Percentiles rank a stretch among this genome's conserved stretches.
These are phyloP conservation scores for Andrena trimmerana DNA, from an alignment of 2,888 invertebrate species.

Conservation along the genomic window DNA sequence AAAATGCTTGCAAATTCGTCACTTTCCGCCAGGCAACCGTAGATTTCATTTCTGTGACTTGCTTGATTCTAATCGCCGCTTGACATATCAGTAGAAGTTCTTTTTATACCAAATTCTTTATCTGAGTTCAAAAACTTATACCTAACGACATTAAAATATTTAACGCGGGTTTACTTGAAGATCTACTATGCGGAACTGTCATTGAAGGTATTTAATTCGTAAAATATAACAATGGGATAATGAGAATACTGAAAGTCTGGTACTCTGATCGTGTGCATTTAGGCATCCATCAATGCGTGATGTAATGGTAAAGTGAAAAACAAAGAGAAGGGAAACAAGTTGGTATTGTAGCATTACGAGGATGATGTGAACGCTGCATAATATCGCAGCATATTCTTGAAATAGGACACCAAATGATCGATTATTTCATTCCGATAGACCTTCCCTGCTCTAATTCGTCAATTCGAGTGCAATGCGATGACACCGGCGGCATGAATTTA, in stretches of 20 bases:
- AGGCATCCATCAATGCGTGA: too few species aligned
- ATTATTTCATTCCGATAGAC: slow-evolving; percentile 68
- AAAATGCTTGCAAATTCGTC: neutral
- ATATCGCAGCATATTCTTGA: slow-evolving; percentile 66
- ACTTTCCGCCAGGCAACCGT: neutral
- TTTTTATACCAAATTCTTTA: neutral
- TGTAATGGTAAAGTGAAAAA: neutral
- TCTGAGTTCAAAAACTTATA: neutral
- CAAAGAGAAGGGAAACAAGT: neutral
- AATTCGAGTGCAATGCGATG: slow-evolving; percentile 3
- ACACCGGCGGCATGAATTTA: slow-evolving; percentile 22
- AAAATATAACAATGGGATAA: neutral
- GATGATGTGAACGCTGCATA: slow-evolving; percentile 52
- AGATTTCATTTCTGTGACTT: slow-evolving; percentile 17
- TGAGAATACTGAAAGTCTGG: neutral
- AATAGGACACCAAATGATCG: slow-evolving; percentile 73
- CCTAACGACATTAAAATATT: neutral
- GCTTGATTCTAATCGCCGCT: neutral
- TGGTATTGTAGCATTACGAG: slow-evolving; percentile 2
- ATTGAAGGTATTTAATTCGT: neutral
- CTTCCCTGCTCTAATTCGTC: slow-evolving; percentile 52
- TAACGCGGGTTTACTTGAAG: neutral
- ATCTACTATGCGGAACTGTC: neutral
- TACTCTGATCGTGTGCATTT: neutral
- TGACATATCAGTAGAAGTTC: slow-evolving; percentile 4